Percentiles rank a stretch among this genome's conserved stretches.
Evolutionary conservation across 2,113 vertebrate genomes (phyloP).

Genomic region (Megaleporinus macrocephalus): DNA sequence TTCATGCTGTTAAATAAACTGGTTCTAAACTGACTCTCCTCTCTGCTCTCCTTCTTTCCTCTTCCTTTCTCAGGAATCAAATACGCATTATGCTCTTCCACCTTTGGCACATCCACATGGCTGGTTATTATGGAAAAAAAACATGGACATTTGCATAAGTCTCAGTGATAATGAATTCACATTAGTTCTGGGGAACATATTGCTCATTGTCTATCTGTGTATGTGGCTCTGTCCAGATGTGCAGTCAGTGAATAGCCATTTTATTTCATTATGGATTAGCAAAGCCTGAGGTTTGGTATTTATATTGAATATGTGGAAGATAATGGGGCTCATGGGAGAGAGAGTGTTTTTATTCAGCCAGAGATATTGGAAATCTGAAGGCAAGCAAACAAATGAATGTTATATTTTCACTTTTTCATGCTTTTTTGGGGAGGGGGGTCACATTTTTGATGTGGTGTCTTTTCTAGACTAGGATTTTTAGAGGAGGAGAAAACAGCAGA

Average conservation of each 20-base stretch:
- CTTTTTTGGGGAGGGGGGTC: too few relatives aligned
- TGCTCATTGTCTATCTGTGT: background rate
- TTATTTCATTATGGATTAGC: background rate
- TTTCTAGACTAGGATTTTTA: background rate
- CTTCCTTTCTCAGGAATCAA: background rate
- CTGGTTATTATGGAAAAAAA: background rate
- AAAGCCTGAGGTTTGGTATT: background rate
- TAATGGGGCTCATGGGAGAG: background rate
- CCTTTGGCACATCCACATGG: background rate
- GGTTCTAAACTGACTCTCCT: background rate
- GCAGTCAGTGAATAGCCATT: background rate
- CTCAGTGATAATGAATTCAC: background rate
- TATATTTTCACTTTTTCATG: too few relatives aligned
- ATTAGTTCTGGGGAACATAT: background rate
- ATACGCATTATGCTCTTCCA: background rate
- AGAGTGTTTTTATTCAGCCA: background rate
- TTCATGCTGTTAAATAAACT: constrained; percentile 51
- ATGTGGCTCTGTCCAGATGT: background rate
- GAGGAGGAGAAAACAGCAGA: background rate
- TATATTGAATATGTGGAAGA: background rate
- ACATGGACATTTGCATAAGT: background rate
- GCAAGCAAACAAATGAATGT: too few relatives aligned
- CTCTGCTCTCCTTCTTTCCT: constrained; percentile 13
- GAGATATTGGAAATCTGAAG: too few relatives aligned
- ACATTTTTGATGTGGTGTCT: background rate